These are phyloP conservation scores for Forbesichthys agassizii DNA, from an alignment of 2,113 vertebrate genomes.

Conservation along the genomic window DNA sequence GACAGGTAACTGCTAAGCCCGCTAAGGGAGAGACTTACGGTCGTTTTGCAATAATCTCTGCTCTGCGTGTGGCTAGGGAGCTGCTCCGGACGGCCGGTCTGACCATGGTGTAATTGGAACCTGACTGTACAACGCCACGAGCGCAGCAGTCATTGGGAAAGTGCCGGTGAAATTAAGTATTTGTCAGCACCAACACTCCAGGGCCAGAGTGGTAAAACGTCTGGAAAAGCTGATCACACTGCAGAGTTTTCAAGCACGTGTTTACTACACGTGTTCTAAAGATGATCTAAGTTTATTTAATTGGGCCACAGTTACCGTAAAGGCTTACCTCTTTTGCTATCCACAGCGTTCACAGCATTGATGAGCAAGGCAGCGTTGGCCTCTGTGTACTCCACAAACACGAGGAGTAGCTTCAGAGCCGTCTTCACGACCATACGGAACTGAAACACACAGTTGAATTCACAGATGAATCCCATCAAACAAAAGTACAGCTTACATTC, in stretches of 20 bases:
- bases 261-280: no score
- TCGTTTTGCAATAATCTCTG: constrained; percentile 31
- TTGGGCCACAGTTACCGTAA: no score
- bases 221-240: no score
- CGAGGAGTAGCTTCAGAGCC: constrained; percentile 91
- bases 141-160: background rate
- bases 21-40: constrained; percentile 24
- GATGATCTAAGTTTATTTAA: no score
- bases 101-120: constrained; percentile 32
- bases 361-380: constrained; percentile 84
- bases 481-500: background rate
- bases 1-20: constrained; percentile 50
- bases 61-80: constrained; percentile 5
- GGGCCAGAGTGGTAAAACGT: no score
- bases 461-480: background rate
- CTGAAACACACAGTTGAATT: constrained; percentile 63
- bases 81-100: constrained; percentile 40
- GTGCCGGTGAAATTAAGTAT: background rate
- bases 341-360: constrained; percentile 81
- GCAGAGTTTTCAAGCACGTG: no score
- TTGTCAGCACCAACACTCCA: constrained; percentile 8
- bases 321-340: constrained; percentile 84
- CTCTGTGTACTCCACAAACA: constrained; percentile 96
- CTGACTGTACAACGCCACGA: constrained; percentile 10
- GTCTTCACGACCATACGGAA: constrained; percentile 98